These are phyloP conservation scores for Takifugu flavidus DNA, from an alignment of 2,113 vertebrate genomes.

Conservation along the genomic window DNA sequence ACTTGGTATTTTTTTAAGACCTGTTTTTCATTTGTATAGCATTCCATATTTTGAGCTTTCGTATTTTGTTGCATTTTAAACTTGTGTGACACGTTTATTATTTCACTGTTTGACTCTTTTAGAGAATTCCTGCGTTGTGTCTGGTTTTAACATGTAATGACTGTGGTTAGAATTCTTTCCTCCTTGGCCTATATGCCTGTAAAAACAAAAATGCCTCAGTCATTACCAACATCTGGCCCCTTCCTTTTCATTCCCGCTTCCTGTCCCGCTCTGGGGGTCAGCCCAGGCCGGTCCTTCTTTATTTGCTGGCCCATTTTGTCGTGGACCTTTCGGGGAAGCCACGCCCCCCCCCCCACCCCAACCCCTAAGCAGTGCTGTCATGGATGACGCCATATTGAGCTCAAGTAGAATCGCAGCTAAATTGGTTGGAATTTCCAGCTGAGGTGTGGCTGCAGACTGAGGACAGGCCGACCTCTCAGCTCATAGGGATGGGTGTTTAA, in stretches of 20 bases:
- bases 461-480: constrained; percentile 46
- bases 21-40: constrained; percentile 55
- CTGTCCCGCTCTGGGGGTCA: constrained; percentile 23
- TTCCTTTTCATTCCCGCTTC: background rate
- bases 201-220: constrained; percentile 43
- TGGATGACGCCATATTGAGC: constrained; percentile 69
- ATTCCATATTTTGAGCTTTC: constrained; percentile 63
- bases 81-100: constrained; percentile 47
- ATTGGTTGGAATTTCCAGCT: constrained; percentile 58
- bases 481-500: constrained; percentile 43
- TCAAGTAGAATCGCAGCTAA: constrained; percentile 56
- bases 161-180: constrained; percentile 51
- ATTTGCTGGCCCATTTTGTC: constrained; percentile 57
- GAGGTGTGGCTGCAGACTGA: constrained; percentile 48
- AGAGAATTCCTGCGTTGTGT: constrained; percentile 51
- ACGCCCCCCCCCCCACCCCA: constrained; percentile 39
- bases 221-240: background rate
- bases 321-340: constrained; percentile 46
- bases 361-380: constrained; percentile 11
- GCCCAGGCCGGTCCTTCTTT: constrained; percentile 43
- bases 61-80: constrained; percentile 61
- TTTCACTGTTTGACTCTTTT: constrained; percentile 46
- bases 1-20: constrained; percentile 49
- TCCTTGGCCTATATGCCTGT: constrained; percentile 19
- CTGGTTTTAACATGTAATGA: constrained; percentile 57